Base-by-base conservation (phyloP, 2,797 vertebrate species). In the Oreonectes daqikongensis region DNA sequence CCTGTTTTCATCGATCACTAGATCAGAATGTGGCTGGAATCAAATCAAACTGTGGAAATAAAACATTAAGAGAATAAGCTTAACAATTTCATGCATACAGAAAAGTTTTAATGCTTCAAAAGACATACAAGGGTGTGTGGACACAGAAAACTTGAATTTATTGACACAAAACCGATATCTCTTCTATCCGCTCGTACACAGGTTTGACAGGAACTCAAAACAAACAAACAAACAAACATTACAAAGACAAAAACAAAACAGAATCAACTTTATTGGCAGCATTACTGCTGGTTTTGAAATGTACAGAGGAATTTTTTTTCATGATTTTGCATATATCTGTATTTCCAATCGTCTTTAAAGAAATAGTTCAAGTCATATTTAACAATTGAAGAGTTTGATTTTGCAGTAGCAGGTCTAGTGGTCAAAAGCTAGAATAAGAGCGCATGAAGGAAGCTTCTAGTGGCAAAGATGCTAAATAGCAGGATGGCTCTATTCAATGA, bases 141-240 rank as follows among this genome's bases (percentile, higher is more conserved):
- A 91, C 93, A 95, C 95, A 96, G 95, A 93, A 94, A 95, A 95
- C 93, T 95, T 91, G 88, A 93, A 97, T 94, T 97, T 97, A 97
- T 96, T 96, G 94, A 94, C 92, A 95, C 91, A 89, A 92, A 95
- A 93, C 84, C 88, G 90, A 90, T 91, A 92, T 92, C 93, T 93
- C 90, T 92, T 92, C 91, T 92, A 90, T 92, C 91, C 90, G 94
- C 94, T 93, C 90, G 92, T 94, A 95, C 95, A 96, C 95, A 95
- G 94, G 93, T 94, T 95, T 94, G 92, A 95, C 90, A 92, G 94
- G 89, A 94, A 90, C 86, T 91, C 90, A 87, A 88, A 77, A 80
- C 69, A 80, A 87, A 86, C 91, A 89, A 87, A 86, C 91, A 89
- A 79, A 88, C 90, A 88, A 78, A 90, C 82, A 79, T 86, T 81